Conservation (phyloP, 2,113 vertebrate genomes). For the Lonchura striata region DNA sequence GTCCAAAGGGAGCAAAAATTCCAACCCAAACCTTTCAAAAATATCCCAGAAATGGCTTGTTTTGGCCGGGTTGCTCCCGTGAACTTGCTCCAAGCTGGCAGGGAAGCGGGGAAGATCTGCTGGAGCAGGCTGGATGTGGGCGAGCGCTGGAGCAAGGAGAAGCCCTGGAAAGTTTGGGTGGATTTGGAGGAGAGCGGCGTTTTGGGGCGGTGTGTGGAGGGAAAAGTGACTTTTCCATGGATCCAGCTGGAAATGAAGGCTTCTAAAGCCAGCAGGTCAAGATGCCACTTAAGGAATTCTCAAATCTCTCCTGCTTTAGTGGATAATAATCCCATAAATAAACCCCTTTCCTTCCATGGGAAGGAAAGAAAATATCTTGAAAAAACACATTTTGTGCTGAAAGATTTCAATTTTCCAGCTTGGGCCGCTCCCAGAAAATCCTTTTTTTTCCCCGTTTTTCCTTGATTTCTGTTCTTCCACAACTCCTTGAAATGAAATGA, state of each 20-base stretch:
- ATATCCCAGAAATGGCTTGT: conserved; percentile 14
- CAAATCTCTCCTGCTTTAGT: not conserved
- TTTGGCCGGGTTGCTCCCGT: not conserved
- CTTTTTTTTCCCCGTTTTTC: too few relatives aligned
- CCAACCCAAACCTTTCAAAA: conserved; percentile 29
- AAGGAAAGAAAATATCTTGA: not conserved
- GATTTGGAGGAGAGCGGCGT: not conserved
- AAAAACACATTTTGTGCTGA: not conserved
- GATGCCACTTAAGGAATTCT: not conserved
- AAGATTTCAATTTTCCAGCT: not conserved
- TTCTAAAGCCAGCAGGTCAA: not conserved
- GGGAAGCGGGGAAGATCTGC: not conserved
- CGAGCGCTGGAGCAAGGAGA: not conserved
- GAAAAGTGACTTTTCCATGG: fast-evolving
- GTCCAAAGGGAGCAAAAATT: conserved; percentile 19
- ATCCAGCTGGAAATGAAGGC: not conserved
- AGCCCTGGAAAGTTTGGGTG: conserved; percentile 14
- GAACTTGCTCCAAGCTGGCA: not conserved
- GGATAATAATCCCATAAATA: not conserved
- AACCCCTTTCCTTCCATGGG: not conserved
- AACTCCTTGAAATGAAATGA: not conserved
- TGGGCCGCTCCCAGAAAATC: not conserved
- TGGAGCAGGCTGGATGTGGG: conserved; percentile 14
- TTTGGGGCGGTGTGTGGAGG: not conserved
- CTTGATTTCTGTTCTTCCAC: not conserved